phyloP scores from a whole-genome alignment of 2,888 invertebrate species.

The Macrosiphum euphorbiae region DNA sequence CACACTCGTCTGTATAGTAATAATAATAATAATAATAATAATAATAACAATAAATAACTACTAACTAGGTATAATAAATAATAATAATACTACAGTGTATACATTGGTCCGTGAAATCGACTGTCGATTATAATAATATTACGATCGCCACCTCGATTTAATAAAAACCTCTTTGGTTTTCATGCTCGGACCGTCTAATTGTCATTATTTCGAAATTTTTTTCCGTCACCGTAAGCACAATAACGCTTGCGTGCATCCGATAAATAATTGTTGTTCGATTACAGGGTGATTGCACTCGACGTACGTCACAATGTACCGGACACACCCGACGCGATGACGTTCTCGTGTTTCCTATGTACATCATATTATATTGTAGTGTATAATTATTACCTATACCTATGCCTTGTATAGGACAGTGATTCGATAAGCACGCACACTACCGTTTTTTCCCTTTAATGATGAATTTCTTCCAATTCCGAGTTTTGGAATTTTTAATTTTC shows the following conservation, averaged over 20 bases:
- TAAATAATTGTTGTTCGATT: neutral
- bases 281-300: neutral
- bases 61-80: too few species aligned
- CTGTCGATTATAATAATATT: neutral
- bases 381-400: neutral
- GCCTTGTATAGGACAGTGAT: neutral
- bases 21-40: neutral
- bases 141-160: neutral
- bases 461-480: neutral
- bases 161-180: conserved; percentile 29
- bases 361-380: neutral
- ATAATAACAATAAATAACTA: too few species aligned
- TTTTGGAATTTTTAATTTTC: neutral
- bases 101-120: neutral
- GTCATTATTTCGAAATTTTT: neutral
- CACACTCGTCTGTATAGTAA: neutral
- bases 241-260: neutral
- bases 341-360: conserved; percentile 16
- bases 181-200: neutral
- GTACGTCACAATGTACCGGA: neutral
- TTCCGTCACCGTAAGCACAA: neutral
- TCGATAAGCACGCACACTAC: neutral
- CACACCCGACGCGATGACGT: neutral
- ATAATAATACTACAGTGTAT: too few species aligned
- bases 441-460: neutral